Conservation (phyloP, 2,797 vertebrate species). For the Danio choprae region DNA sequence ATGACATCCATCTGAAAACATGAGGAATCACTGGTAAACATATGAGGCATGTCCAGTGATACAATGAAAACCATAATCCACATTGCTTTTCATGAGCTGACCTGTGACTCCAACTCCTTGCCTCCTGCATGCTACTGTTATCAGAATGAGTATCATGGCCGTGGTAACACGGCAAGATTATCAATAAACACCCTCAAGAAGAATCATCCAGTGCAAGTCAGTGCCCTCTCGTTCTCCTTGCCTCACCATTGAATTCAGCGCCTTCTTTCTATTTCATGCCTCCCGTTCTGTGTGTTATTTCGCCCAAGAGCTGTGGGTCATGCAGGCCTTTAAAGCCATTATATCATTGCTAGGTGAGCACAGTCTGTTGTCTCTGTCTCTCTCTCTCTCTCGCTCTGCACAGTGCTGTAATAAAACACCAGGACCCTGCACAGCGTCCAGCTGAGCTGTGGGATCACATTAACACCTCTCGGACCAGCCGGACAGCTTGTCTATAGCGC, state of each 20-base stretch:
- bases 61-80: not conserved
- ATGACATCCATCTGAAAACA: not conserved
- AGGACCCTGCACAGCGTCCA: constrained; percentile 67
- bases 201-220: constrained; percentile 19
- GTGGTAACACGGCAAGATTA: constrained; percentile 5
- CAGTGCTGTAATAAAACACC: constrained; percentile 76
- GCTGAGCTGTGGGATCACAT: constrained; percentile 80
- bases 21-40: not conserved
- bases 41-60: not conserved
- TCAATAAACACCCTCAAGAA: constrained; percentile 11
- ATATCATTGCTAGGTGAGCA: constrained; percentile 71
- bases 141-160: not conserved
- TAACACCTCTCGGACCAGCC: constrained; percentile 73
- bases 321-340: constrained; percentile 67
- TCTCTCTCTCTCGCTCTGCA: constrained; percentile 60
- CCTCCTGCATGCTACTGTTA: not conserved
- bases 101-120: not conserved
- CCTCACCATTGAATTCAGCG: constrained; percentile 30
- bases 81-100: not conserved
- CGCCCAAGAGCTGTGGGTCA: constrained; percentile 66
- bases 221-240: constrained; percentile 3
- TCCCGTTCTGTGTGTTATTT: constrained; percentile 45
- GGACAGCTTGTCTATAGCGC: constrained; percentile 78
- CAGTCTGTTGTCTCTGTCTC: constrained; percentile 60
- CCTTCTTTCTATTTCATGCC: constrained; percentile 37